Percentiles rank a stretch among this genome's conserved stretches.
Conservation (phyloP, 2,113 vertebrate species). For the Rhagologus leucostigma region DNA sequence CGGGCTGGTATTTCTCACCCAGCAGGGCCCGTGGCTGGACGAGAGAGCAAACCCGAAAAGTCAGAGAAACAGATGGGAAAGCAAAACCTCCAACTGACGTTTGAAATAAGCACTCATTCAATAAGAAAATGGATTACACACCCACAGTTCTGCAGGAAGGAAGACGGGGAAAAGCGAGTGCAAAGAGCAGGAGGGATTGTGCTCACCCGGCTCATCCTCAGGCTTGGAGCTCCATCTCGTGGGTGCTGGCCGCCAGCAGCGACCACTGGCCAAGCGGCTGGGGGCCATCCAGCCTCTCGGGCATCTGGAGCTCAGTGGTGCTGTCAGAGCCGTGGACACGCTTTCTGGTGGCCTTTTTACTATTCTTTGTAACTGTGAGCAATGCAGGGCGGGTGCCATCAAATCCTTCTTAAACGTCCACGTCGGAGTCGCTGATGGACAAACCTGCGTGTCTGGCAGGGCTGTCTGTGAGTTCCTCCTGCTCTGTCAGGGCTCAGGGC, state of each 20-base stretch:
- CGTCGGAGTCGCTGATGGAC: too few species aligned
- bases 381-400: too few species aligned
- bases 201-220: accelerated
- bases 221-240: neutral
- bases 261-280: neutral
- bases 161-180: accelerated
- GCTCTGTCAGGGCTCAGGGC: too few species aligned
- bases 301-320: accelerated
- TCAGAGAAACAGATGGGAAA: neutral
- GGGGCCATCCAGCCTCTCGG: accelerated
- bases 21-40: neutral
- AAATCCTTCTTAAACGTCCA: too few species aligned
- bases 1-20: accelerated
- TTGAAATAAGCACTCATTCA: neutral
- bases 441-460: neutral
- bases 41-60: accelerated
- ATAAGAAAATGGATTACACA: neutral
- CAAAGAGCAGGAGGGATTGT: accelerated
- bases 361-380: neutral
- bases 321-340: accelerated
- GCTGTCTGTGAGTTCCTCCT: neutral
- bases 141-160: too few species aligned
- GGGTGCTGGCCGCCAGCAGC: neutral
- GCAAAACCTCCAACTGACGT: neutral
- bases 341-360: neutral